These are phyloP conservation scores for Anthoptus insignis DNA, from an alignment of 2,888 invertebrate genomes.

Conservation along the genomic window DNA sequence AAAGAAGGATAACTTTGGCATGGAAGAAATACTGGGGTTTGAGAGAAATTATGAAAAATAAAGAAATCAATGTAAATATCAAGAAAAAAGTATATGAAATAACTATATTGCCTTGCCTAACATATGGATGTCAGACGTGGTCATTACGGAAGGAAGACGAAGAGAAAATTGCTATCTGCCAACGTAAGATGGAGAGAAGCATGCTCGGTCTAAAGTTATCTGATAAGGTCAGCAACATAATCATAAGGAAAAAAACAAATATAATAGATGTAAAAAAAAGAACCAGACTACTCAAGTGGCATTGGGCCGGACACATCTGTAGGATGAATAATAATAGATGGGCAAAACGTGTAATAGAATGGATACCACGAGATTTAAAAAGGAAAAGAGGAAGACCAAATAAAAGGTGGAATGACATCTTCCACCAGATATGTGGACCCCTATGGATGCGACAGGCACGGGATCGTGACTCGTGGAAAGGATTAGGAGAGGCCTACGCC, in stretches of 20 bases:
- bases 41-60: slow-evolving; percentile 2
- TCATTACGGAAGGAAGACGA: slow-evolving; percentile 2
- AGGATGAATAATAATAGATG: background rate
- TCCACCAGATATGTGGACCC: too few relatives aligned
- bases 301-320: background rate
- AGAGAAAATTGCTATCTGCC: background rate
- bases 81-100: slow-evolving; percentile 1
- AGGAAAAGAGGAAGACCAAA: background rate
- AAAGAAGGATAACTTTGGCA: slow-evolving; percentile 3
- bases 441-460: background rate
- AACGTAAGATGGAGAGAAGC: slow-evolving; percentile 6
- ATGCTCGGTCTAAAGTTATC: background rate
- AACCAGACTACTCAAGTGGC: background rate
- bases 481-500: background rate
- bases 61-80: background rate
- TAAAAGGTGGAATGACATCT: background rate
- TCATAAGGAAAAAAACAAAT: slow-evolving; percentile 1
- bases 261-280: background rate
- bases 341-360: background rate
- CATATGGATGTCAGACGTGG: background rate
- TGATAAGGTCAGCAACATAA: too few relatives aligned
- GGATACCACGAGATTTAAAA: background rate
- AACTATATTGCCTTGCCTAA: background rate
- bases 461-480: background rate
- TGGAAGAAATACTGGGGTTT: slow-evolving; percentile 33